Base-by-base conservation (phyloP, 2,888 invertebrate species). In the Diplolepis rosae region DNA sequence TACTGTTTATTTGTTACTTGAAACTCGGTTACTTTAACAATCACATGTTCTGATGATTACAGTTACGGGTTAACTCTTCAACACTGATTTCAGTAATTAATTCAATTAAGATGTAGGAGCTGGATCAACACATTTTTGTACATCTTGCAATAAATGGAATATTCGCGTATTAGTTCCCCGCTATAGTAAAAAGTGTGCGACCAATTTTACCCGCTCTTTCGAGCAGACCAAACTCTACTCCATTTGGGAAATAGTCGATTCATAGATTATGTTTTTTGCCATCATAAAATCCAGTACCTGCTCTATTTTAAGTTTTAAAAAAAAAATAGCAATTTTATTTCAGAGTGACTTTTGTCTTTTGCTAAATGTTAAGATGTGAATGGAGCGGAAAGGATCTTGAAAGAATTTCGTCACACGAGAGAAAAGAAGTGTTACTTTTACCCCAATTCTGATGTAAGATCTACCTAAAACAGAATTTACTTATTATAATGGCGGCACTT, bases 101-200 rank as follows among this genome's bases (percentile, higher is more conserved):
- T 27, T 61, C 5, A 61, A 24, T 39, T n/a, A 61, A 39, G 39
- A 61, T 7, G 24, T n/a, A 2, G 11, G 5, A 39, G 35, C 24
- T 39, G 35, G 4, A 22, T 61, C 61, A 39, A 35, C 61, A 61
- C 35, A 61, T 61, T 61, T 61, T 61, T 61, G 61, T 61, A 35
- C 61, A 61, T 39, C 39, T 39, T 7, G 61, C 61, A 61, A 61
- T n/a, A 18, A 39, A 22, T 32, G 18, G 11, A 6, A n/a, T 22
- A n/a, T 24, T 61, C 61, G 39, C 35, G 24, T n/a, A 22, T 22
- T 56, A 56, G 56, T 56, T 56, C 22, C 4, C 22, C 35, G 56
- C 9, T 18, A 39, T 7, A 39, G n/a, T 56, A 35, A 24, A 39
- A 61, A 61, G 39, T 39, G 35, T 24, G 18, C 32, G 39, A 61